Base-by-base conservation (phyloP, 2,888 invertebrate species). In the Drosophila rellima region DNA sequence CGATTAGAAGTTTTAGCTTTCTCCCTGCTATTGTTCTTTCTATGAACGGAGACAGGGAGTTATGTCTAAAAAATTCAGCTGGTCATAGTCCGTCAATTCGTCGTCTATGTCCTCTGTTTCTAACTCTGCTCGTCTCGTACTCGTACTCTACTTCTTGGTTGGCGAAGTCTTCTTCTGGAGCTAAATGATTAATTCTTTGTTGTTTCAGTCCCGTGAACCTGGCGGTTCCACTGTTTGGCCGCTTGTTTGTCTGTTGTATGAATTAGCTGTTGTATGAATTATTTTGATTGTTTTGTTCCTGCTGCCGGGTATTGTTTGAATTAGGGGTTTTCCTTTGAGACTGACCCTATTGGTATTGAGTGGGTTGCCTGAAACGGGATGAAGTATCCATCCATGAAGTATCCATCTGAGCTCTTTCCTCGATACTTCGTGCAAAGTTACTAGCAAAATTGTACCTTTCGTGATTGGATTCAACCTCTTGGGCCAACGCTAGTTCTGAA, bases 1-100 rank as follows among this genome's bases (percentile, higher is more conserved):
- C 52, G 1, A 56, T 37, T 10, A 48, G 11, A 23, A 57, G 7
- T 39, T 17, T 57, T 1, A 26, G 10, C 0, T 10, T 35, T 18
- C 17, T 6, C 48, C 40, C 35, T 20, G 35, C 45, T 26, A 37
- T 23, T 37, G n/a, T 39, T 3, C 47, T 15, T 29, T 42, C n/a
- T 7, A 54, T 20, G 29, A 31, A 54, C n/a, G n/a, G n/a, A n/a
- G n/a, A n/a, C n/a, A n/a, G n/a, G n/a, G 56, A 56, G n/a, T 11
- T 11, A 13, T 23, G 26, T 10, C 57, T 31, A 29, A 39, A 57
- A 57, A 57, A 48, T 57, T 39, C 13, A 39, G 13, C 10, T 13
- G 13, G 13, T 57, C 57, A 37, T 35, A 17, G 3, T 44, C 54
- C 0, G 13, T 20, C 3, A 1, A n/a, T 5, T 15, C 15, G 3